phyloP scores from a whole-genome alignment of 2,888 invertebrate genomes.

The Scrobipalpa costella region DNA sequence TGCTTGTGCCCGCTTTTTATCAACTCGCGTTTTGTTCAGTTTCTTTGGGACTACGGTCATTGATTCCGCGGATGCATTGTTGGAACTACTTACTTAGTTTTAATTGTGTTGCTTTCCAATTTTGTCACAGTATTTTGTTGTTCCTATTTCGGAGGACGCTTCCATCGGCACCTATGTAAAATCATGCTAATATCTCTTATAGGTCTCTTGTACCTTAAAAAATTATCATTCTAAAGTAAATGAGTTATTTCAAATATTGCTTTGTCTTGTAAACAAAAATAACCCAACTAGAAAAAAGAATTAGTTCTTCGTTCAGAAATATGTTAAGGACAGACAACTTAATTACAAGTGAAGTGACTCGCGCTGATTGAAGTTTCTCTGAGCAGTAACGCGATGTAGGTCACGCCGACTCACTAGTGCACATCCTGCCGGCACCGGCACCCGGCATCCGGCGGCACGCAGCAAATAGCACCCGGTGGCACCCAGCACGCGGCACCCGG shows the following conservation, averaged over 20 bases:
- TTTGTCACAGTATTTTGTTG: neutral
- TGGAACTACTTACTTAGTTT: conserved; percentile 19
- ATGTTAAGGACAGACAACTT: neutral
- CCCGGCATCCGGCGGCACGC: conserved; percentile 49
- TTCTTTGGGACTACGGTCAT: conserved; percentile 11
- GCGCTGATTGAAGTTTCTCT: neutral
- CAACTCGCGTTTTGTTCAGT: conserved; percentile 26
- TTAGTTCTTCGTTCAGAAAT: neutral
- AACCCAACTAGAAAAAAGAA: too few species aligned
- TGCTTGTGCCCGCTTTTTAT: conserved; percentile 68
- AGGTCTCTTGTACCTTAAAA: too few species aligned
- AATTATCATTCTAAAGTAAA: too few species aligned
- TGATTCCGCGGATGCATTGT: conserved; percentile 18
- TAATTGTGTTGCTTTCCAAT: conserved; percentile 17
- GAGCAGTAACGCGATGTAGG: conserved; percentile 12
- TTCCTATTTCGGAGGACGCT: too few species aligned
- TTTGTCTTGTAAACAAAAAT: too few species aligned
- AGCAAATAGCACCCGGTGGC: conserved; percentile 38
- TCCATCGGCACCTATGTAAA: too few species aligned
- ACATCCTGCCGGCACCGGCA: conserved; percentile 41
- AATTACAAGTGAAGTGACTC: neutral
- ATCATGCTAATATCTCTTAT: too few species aligned
- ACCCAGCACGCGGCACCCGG: conserved; percentile 36
- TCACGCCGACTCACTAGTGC: conserved; percentile 37
- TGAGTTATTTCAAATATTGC: too few species aligned